Base-by-base conservation (phyloP, 64 coral and sea anemone species). In the Stylophora pistillata region DNA sequence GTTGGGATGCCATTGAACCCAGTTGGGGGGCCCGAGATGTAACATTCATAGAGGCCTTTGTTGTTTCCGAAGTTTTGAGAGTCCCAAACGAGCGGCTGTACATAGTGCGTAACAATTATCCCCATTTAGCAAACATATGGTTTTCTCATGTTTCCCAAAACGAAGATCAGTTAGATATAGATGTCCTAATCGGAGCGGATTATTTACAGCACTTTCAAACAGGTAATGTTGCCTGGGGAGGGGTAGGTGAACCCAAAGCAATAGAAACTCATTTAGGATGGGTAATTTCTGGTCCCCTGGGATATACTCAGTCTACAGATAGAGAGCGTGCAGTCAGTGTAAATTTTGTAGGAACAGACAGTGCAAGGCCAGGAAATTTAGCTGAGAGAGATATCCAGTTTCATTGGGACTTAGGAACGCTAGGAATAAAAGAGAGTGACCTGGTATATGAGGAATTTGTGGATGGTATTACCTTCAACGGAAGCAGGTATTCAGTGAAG, bases 241-340 rank as follows among this genome's bases (percentile, higher is more conserved):
- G 73, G 23, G 32, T 55, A 10, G 25, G 84, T 7, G 56, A 90
- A 53, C 89, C 89, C 14, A 78, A 82, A 7, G 88, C 88, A 0
- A 27, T 90, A 32, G 65, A 90, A 59, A 83, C 88, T 59, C 62
- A 72, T 17, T 55, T 90, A 71, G 88, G 88, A 30, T 68, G 69
- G 69, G 69, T 72, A 30, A 29, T 32, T 31, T 72, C 69, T 10
- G 69, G 26, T 11, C 72, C 72, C 10, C 41, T 74, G 13, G 5
- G 15, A 0, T 74, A 37, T 18, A 74, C 7, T 15, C 72, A 74
- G 72, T 47, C 72, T 32, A 29, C 70, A 74, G 72, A 74, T 73
- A 73, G 32, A 74, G 72, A 15, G 32, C 30, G 18, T 16, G 30
- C 0, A 1, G 72, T 74, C 41, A 30, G 41, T 30, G 72, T 74